Percentiles rank a stretch among this genome's conserved stretches.
phyloP scores from a whole-genome alignment of 1,140 invertebrate genomes.

The Ips nitidus region DNA sequence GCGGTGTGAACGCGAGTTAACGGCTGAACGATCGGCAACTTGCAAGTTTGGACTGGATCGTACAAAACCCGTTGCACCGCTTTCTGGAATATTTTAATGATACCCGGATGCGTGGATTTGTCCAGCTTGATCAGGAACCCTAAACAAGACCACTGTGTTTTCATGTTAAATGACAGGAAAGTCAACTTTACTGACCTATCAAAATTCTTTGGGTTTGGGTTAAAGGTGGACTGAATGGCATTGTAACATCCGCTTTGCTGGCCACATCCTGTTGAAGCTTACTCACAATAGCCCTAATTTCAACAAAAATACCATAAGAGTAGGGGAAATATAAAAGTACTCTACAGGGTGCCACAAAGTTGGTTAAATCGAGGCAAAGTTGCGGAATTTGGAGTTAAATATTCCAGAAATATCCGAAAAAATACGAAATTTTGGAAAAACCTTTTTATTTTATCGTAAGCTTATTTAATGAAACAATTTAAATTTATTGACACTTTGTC shows the following conservation, averaged over 20 bases:
- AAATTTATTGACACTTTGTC: too few relatives aligned
- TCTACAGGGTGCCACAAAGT: too few relatives aligned
- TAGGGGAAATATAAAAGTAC: too few relatives aligned
- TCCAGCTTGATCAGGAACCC: constrained; percentile 29
- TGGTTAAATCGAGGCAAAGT: too few relatives aligned
- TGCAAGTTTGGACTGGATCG: neutral
- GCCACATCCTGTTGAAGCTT: constrained; percentile 34
- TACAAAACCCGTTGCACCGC: too few relatives aligned
- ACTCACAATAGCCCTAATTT: neutral
- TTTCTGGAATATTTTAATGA: neutral
- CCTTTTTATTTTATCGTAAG: too few relatives aligned
- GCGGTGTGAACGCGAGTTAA: constrained; percentile 41
- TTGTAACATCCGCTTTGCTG: constrained; percentile 38
- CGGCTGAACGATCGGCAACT: constrained; percentile 8
- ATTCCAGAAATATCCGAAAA: too few relatives aligned
- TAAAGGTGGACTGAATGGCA: constrained; percentile 42
- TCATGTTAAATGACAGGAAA: too few relatives aligned
- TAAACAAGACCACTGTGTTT: constrained; percentile 4
- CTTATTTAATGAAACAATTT: too few relatives aligned
- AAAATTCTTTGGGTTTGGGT: constrained; percentile 41
- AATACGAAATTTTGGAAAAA: too few relatives aligned
- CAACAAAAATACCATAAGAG: too few relatives aligned
- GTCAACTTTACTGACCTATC: neutral
- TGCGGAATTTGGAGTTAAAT: too few relatives aligned
- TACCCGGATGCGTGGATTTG: constrained; percentile 20